Evolutionary conservation across 2,888 invertebrate genomes (phyloP).

Genomic region (Sminthurides aquaticus): DNA sequence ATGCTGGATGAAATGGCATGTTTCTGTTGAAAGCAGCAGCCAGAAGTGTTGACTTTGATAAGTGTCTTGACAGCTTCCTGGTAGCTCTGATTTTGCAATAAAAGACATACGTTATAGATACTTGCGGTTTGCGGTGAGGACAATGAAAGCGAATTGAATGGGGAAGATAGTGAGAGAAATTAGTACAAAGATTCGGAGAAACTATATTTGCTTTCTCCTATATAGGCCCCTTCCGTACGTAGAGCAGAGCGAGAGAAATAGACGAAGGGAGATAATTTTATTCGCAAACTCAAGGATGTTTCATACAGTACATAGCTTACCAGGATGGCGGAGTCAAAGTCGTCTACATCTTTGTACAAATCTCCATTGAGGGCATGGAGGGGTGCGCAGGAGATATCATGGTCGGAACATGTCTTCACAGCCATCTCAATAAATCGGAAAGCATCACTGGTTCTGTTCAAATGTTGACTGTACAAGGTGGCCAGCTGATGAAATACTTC

Average conservation of each 20-base stretch:
- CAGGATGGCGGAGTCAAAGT: constrained; percentile 40
- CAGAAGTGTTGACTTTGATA: constrained; percentile 26
- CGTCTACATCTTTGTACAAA: constrained; percentile 42
- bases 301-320: too few species aligned
- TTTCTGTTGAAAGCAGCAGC: constrained; percentile 35
- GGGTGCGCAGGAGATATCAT: constrained; percentile 40
- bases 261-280: too few species aligned
- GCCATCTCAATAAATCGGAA: constrained; percentile 40
- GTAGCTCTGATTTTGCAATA: constrained; percentile 32
- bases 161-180: too few species aligned
- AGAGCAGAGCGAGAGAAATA: too few species aligned
- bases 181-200: too few species aligned
- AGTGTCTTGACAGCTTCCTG: constrained; percentile 37
- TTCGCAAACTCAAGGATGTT: too few species aligned
- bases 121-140: background rate
- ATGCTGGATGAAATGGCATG: constrained; percentile 31
- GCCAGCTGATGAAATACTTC: constrained; percentile 43
- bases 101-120: background rate
- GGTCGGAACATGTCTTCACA: constrained; percentile 35
- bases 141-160: too few species aligned
- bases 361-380: constrained; percentile 42
- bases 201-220: too few species aligned
- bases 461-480: constrained; percentile 41
- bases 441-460: constrained; percentile 42
- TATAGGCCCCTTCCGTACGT: too few species aligned